Evolutionary conservation across 2,113 vertebrate species (phyloP).

Genomic region (Hippoglossus stenolepis): DNA sequence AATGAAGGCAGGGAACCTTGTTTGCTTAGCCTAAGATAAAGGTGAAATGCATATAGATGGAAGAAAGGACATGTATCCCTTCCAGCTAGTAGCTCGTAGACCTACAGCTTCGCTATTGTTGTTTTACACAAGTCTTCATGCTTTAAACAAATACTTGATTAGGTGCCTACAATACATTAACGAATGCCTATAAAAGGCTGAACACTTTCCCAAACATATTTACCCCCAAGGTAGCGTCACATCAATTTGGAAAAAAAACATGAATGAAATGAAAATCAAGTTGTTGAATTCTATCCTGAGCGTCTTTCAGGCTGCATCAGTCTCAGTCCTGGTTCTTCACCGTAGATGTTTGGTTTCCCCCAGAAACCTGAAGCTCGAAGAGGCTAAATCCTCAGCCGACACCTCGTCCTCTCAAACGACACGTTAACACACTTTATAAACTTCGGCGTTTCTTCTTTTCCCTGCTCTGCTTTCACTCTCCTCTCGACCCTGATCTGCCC

Average conservation of each 20-base stretch:
- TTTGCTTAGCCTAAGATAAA: conserved; percentile 27
- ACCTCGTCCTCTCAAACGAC: conserved; percentile 33
- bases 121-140: too few species aligned
- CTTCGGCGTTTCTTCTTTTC: conserved; percentile 21
- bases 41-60: conserved; percentile 18
- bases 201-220: too few species aligned
- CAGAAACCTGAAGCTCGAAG: background rate
- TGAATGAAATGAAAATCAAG: too few species aligned
- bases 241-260: too few species aligned
- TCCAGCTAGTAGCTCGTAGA: background rate
- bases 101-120: background rate
- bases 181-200: too few species aligned
- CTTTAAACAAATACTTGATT: too few species aligned
- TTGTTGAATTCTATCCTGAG: too few species aligned
- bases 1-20: conserved; percentile 23
- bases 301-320: too few species aligned
- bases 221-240: too few species aligned
- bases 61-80: background rate
- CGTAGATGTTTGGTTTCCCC: background rate
- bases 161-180: too few species aligned
- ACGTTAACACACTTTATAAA: conserved; percentile 57
- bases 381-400: conserved; percentile 51
- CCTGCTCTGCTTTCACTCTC: background rate
- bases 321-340: too few species aligned
- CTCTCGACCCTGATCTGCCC: background rate